These are phyloP conservation scores for Tipula confusa DNA, from an alignment of 2,888 invertebrate species.

Conservation along the genomic window DNA sequence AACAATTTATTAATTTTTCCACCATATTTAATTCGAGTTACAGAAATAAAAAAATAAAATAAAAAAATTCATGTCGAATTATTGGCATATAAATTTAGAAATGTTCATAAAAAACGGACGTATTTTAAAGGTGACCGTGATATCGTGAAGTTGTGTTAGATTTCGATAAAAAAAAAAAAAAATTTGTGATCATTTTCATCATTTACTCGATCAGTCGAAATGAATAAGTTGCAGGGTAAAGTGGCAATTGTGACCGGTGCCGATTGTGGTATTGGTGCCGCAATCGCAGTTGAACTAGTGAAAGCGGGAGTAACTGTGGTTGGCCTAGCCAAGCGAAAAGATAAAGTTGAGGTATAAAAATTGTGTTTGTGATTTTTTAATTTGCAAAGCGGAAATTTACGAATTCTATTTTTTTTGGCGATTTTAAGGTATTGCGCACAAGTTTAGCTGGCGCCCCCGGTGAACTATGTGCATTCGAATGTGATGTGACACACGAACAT, in stretches of 20 bases:
- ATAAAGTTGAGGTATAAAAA: conserved; percentile 39
- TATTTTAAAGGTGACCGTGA: conserved; percentile 25
- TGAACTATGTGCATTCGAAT: conserved; percentile 40
- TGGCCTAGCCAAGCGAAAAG: conserved; percentile 39
- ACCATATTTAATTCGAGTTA: neutral
- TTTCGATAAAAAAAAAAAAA: neutral
- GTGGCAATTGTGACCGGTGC: conserved; percentile 40
- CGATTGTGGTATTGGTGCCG: conserved; percentile 38
- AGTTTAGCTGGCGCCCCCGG: conserved; percentile 40
- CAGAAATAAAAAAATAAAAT: neutral
- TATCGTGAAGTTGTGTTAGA: neutral
- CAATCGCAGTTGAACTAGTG: conserved; percentile 39
- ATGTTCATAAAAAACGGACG: neutral
- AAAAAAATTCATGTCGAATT: conserved; percentile 4
- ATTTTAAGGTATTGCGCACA: conserved; percentile 38
- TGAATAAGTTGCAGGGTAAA: conserved; percentile 39
- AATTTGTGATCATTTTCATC: no score
- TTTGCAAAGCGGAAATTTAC: neutral
- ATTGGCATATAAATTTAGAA: conserved; percentile 20
- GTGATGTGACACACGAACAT: conserved; percentile 40
- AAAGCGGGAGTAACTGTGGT: conserved; percentile 40
- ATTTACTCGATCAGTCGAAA: conserved; percentile 31
- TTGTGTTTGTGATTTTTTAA: neutral
- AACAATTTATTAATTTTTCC: neutral
- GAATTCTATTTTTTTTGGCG: no score